A percentile compares a stretch with the other conserved stretches of the same genome.
These are phyloP conservation scores for Dryobates pubescens DNA, from an alignment of 2,797 vertebrate species.

Conservation along the genomic window DNA sequence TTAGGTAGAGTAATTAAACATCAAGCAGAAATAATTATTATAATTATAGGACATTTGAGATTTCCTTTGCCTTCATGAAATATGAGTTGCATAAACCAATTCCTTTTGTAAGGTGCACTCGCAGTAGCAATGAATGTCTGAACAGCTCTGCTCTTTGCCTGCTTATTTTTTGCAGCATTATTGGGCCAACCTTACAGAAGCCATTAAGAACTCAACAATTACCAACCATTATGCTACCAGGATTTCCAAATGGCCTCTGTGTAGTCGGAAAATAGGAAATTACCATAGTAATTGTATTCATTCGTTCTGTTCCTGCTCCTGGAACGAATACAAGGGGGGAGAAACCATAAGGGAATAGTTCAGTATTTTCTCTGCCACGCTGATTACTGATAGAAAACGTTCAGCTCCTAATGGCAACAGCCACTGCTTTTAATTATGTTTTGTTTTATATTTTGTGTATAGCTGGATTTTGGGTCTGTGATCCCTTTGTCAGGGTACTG, in stretches of 20 bases:
- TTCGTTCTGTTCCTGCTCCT: background rate
- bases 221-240: conserved; percentile 29
- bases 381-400: background rate
- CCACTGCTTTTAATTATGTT: background rate
- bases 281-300: conserved; percentile 15
- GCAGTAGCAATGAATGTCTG: conserved; percentile 19
- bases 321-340: background rate
- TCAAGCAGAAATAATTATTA: conserved; percentile 69
- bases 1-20: conserved; percentile 67
- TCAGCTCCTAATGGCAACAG: background rate
- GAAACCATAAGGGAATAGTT: background rate
- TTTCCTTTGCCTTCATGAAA: conserved; percentile 56
- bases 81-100: conserved; percentile 50
- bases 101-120: conserved; percentile 28
- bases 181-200: conserved; percentile 10
- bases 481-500: background rate
- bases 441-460: background rate
- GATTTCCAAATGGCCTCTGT: conserved; percentile 13
- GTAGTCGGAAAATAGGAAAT: conserved; percentile 42
- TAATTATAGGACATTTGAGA: conserved; percentile 59
- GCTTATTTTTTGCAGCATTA: conserved; percentile 41
- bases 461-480: background rate
- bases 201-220: conserved; percentile 54
- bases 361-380: background rate
- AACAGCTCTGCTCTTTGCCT: conserved; percentile 25